phyloP scores from a whole-genome alignment of 2,888 invertebrate genomes.

The Chloroclystis v-ata region DNA sequence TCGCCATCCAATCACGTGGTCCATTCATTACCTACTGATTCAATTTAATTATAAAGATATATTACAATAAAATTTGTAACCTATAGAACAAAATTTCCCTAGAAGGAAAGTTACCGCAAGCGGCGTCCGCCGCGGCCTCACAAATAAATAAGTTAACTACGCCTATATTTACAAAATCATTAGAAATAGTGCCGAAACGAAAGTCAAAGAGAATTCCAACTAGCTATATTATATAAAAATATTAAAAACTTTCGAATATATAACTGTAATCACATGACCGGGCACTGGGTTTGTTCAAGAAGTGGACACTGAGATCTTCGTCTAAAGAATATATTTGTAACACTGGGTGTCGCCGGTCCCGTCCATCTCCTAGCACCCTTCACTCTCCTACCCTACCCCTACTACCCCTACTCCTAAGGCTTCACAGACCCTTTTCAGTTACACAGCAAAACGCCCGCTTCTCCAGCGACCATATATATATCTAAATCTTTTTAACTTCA shows the following conservation, averaged over 20 bases:
- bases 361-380: constrained; percentile 55
- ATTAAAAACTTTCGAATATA: constrained; percentile 58
- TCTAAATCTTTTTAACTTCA: constrained; percentile 49
- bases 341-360: constrained; percentile 43
- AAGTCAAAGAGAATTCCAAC: constrained; percentile 63
- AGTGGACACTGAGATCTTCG: constrained; percentile 72
- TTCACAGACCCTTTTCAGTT: constrained; percentile 49
- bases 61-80: constrained; percentile 77
- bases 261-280: constrained; percentile 67
- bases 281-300: constrained; percentile 73
- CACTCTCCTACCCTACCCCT: constrained; percentile 33
- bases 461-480: constrained; percentile 28
- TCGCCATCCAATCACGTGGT: constrained; percentile 65
- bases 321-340: constrained; percentile 43
- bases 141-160: constrained; percentile 74
- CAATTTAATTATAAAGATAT: constrained; percentile 60
- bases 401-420: constrained; percentile 46
- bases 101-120: constrained; percentile 50
- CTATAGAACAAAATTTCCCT: constrained; percentile 74
- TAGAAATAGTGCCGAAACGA: constrained; percentile 65
- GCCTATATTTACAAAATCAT: constrained; percentile 75
- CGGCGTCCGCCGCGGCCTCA: constrained; percentile 19
- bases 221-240: constrained; percentile 66
- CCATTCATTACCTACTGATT: constrained; percentile 67
- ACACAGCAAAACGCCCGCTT: constrained; percentile 37